phyloP scores from a whole-genome alignment of 2,888 invertebrate species.

The Mesoligia furuncula region DNA sequence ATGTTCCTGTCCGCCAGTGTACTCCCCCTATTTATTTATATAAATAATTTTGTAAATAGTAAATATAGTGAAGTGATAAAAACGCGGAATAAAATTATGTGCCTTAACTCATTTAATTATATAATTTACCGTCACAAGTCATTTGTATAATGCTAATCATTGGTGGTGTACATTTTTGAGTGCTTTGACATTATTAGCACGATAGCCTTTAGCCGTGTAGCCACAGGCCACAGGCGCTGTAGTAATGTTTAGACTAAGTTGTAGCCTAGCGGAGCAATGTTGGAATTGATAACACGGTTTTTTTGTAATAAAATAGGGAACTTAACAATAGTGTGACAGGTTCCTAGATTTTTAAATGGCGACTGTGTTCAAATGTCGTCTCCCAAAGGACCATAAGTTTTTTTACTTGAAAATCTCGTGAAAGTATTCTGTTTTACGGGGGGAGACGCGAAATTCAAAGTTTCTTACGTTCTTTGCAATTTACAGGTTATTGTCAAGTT shows the following conservation, averaged over 20 bases:
- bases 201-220: constrained; percentile 22
- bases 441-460: too few relatives aligned
- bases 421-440: neutral
- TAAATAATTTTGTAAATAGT: constrained; percentile 79
- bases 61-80: constrained; percentile 80
- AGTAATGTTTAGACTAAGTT: constrained; percentile 34
- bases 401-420: neutral
- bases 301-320: constrained; percentile 8
- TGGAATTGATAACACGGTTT: constrained; percentile 28
- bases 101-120: constrained; percentile 78
- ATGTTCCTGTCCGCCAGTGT: constrained; percentile 51
- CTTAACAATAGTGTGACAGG: neutral
- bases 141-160: constrained; percentile 51
- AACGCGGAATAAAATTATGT: constrained; percentile 76
- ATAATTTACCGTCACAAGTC: constrained; percentile 64
- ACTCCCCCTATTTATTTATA: constrained; percentile 75
- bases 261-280: constrained; percentile 9
- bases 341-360: neutral
- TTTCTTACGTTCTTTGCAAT: too few relatives aligned
- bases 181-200: constrained; percentile 36
- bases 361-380: constrained; percentile 9
- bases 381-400: constrained; percentile 27
- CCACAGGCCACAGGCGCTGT: constrained; percentile 26
- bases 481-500: too few relatives aligned
- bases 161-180: constrained; percentile 55